Evolutionary conservation across 1,140 invertebrate genomes (phyloP).

Genomic region (Aphelinus atriplicis): DNA sequence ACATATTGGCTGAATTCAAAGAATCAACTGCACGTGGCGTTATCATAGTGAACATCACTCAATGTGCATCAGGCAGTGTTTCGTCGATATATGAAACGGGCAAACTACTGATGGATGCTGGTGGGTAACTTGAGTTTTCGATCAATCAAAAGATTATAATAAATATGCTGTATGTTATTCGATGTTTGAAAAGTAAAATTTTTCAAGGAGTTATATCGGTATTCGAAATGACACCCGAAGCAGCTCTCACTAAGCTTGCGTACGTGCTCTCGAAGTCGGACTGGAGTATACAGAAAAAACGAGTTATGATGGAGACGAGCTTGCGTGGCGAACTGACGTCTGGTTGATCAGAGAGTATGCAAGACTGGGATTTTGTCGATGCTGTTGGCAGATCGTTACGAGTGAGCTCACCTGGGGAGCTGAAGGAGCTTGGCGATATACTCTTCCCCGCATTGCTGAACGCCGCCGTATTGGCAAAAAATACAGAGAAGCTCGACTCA

Average conservation of each 20-base stretch:
- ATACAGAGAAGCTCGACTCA: constrained; percentile 69
- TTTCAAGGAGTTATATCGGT: constrained; percentile 84
- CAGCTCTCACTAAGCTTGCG: constrained; percentile 89
- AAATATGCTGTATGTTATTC: constrained; percentile 30
- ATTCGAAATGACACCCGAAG: constrained; percentile 95
- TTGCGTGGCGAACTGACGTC: constrained; percentile 76
- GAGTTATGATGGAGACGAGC: constrained; percentile 83
- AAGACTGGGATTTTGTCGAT: constrained; percentile 74
- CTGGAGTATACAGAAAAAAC: constrained; percentile 79
- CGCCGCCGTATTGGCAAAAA: constrained; percentile 75
- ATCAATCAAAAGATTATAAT: neutral
- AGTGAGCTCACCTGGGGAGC: constrained; percentile 75
- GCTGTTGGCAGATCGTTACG: constrained; percentile 74
- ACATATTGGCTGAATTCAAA: constrained; percentile 80
- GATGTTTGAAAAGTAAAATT: too few relatives aligned
- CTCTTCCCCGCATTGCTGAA: constrained; percentile 83
- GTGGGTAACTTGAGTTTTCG: constrained; percentile 46
- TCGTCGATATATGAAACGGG: constrained; percentile 85
- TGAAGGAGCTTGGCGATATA: constrained; percentile 75
- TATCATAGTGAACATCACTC: constrained; percentile 93
- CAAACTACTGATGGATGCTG: constrained; percentile 53
- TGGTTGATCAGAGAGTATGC: constrained; percentile 45
- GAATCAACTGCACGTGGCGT: constrained; percentile 82
- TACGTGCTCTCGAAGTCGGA: constrained; percentile 90
- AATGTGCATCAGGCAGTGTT: constrained; percentile 85